Evolutionary conservation across 2,113 vertebrate species (phyloP).

Genomic region (Peromyscus leucopus): DNA sequence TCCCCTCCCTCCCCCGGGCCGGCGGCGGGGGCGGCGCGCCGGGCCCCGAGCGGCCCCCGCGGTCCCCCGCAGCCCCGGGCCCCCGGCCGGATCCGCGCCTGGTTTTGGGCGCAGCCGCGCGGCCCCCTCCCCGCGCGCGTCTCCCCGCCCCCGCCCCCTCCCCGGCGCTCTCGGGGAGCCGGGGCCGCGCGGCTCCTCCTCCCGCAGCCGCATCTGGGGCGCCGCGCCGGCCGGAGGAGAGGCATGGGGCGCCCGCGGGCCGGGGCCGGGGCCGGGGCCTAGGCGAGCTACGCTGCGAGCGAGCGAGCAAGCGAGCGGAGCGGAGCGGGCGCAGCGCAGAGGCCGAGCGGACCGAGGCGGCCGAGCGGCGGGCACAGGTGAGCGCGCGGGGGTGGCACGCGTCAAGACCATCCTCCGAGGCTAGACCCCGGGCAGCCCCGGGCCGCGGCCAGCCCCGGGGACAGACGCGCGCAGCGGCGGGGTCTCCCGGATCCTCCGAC

Average conservation of each 20-base stretch:
- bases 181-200: conserved; percentile 81
- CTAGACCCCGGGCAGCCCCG: background rate
- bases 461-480: background rate
- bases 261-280: conserved; percentile 72
- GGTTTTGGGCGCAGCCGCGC: conserved; percentile 81
- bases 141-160: conserved; percentile 79
- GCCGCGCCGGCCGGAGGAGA: conserved; percentile 79
- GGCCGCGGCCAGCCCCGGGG: background rate
- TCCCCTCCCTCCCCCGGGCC: background rate
- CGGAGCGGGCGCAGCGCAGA: conserved; percentile 43
- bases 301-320: conserved; percentile 9
- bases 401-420: background rate
- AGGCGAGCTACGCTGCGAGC: conserved; percentile 62
- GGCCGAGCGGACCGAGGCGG: background rate
- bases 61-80: conserved; percentile 27
- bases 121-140: conserved; percentile 79
- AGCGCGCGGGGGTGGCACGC: conserved; percentile 78
- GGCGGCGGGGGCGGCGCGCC: background rate
- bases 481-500: conserved; percentile 8
- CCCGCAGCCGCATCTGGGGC: conserved; percentile 83
- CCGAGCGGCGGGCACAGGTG: conserved; percentile 70
- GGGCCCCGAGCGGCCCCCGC: background rate
- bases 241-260: conserved; percentile 79
- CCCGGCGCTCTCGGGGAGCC: conserved; percentile 77
- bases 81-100: conserved; percentile 74